phyloP scores from a whole-genome alignment of 2,888 invertebrate species.

The Sarcophaga subvicina region DNA sequence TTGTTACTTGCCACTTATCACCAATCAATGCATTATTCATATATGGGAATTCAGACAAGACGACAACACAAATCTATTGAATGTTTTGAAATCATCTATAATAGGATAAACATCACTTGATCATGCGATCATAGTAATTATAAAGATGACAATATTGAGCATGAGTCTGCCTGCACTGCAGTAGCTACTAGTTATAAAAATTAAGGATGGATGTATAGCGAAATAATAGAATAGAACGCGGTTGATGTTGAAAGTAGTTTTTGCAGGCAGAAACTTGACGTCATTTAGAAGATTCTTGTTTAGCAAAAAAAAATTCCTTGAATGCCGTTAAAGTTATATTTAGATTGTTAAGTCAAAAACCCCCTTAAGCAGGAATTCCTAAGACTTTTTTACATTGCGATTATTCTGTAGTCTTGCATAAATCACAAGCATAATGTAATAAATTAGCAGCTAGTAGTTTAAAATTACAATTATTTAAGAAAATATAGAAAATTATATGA shows the following conservation, averaged over 20 bases:
- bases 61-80: slow-evolving; percentile 50
- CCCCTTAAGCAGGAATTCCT: slow-evolving; percentile 53
- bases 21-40: slow-evolving; percentile 62
- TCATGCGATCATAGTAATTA: slow-evolving; percentile 42
- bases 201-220: slow-evolving; percentile 24
- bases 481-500: slow-evolving; percentile 47
- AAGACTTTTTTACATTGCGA: neutral
- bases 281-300: slow-evolving; percentile 54
- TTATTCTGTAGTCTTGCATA: neutral
- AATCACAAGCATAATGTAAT: slow-evolving; percentile 56
- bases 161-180: slow-evolving; percentile 44
- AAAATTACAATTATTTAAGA: neutral
- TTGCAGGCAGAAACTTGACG: slow-evolving; percentile 54
- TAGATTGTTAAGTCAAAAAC: slow-evolving; percentile 42
- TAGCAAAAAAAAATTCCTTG: slow-evolving; percentile 53
- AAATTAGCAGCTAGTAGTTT: slow-evolving; percentile 33
- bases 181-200: slow-evolving; percentile 45
- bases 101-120: slow-evolving; percentile 53
- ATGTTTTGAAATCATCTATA: slow-evolving; percentile 57
- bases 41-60: slow-evolving; percentile 52
- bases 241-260: slow-evolving; percentile 20
- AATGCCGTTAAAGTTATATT: slow-evolving; percentile 68
- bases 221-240: slow-evolving; percentile 4
- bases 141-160: slow-evolving; percentile 21
- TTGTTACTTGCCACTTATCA: slow-evolving; percentile 34